Evolutionary conservation across 2,888 invertebrate species (phyloP), one percentile per base, ranked within the genome.

Genomic region (Sminthurinus aureus): DNA sequence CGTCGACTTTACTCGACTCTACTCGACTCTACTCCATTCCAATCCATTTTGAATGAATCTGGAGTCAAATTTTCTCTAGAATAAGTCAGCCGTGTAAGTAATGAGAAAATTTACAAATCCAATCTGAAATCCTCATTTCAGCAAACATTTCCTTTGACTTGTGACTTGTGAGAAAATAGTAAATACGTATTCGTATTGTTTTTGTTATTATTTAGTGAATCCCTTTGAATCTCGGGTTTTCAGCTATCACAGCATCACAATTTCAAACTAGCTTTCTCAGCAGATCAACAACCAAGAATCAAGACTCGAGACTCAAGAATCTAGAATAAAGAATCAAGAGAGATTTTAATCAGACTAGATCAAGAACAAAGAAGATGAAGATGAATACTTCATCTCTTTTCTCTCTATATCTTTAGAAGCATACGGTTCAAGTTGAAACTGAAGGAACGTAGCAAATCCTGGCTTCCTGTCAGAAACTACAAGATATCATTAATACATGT

Each of bases 391-490:
- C 26, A 26, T 15, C 69, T 22, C 20, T 69, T 73, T 24, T 38
- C 15, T 15, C 20, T 22, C 4, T 69, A 22, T 71, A n/a, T 1
- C 20, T 20, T 22, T 3, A 22, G 12, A 20, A 20, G 20, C 20
- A 69, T 69, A 6, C 38, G 13, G 69, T 20, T 69, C 73, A 73
- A 73, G 24, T 26, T 73, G 73, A 15, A 76, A 76, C 50, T 58
- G 15, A n/a, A 58, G 20, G 11, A 11, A 69, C 69, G 51, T 3
- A 75, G 51, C 50, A 52, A 76, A 76, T 52, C 13, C 58, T 76
- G 76, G 76, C 76, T 22, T 52, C 13, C 58, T 76, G 76, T 52
- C 76, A 76, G 58, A 51, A 58, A 75, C 58, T 58, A 58, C 18
- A 58, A 15, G 58, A 15, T 58, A 13, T 15, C 18, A 58, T 58